A percentile compares a stretch with the other conserved stretches of the same genome.
Evolutionary conservation across 1,140 invertebrate genomes (phyloP).

Genomic region (Drosophila sulfurigaster): DNA sequence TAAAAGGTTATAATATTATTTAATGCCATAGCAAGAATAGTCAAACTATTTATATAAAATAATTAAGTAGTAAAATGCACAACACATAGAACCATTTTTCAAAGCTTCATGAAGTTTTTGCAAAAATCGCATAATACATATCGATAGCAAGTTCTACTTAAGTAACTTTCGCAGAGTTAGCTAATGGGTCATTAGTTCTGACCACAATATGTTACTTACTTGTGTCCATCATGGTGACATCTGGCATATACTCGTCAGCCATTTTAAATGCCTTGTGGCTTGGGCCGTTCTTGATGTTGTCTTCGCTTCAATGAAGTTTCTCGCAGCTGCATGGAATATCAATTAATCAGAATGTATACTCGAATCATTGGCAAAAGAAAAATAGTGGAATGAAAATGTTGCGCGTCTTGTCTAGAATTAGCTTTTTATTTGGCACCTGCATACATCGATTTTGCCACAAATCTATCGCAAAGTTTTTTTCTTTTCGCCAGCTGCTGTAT

Average conservation of each 20-base stretch:
- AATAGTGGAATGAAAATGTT: slow-evolving; percentile 3
- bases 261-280: slow-evolving; percentile 66
- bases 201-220: slow-evolving; percentile 79
- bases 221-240: slow-evolving; percentile 82
- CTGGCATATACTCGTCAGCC: slow-evolving; percentile 82
- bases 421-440: slow-evolving; percentile 31
- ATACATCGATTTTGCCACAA: slow-evolving; percentile 74
- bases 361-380: background rate
- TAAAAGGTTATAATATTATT: no score
- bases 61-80: no score
- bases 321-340: slow-evolving; percentile 58
- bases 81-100: no score
- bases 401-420: background rate
- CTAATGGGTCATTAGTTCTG: slow-evolving; percentile 32
- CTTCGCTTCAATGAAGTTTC: slow-evolving; percentile 42
- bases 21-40: background rate
- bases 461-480: slow-evolving; percentile 42
- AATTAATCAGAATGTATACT: slow-evolving; percentile 53
- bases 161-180: slow-evolving; percentile 17
- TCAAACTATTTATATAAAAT: no score
- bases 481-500: slow-evolving; percentile 48
- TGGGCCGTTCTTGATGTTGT: slow-evolving; percentile 20
- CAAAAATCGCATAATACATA: no score
- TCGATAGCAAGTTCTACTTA: no score
- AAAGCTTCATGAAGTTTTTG: background rate